A percentile compares a stretch with the other conserved stretches of the same genome.
Evolutionary conservation across 1,140 invertebrate species (phyloP).

Genomic region (Luehdorfia chinensis): DNA sequence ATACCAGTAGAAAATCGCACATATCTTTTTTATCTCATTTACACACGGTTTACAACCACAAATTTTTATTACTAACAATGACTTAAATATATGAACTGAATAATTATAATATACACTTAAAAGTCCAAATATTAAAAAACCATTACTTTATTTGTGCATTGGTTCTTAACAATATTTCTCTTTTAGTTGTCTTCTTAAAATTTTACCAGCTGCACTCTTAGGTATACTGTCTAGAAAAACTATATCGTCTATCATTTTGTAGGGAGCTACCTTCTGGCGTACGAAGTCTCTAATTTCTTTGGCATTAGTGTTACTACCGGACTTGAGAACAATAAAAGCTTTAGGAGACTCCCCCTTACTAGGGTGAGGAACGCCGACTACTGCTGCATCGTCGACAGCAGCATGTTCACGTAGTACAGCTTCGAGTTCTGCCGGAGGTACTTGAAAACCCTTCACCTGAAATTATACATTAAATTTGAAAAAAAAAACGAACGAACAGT

Average conservation of each 20-base stretch:
- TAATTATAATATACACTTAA: too few relatives aligned
- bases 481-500: too few relatives aligned
- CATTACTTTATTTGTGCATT: too few relatives aligned
- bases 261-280: slow-evolving; percentile 81
- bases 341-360: slow-evolving; percentile 87
- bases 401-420: slow-evolving; percentile 87
- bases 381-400: slow-evolving; percentile 86
- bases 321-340: slow-evolving; percentile 83
- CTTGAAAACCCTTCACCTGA: slow-evolving; percentile 81
- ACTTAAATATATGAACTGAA: too few relatives aligned
- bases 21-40: too few relatives aligned
- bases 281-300: slow-evolving; percentile 79
- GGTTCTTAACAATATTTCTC: slow-evolving; percentile 43
- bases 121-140: too few relatives aligned
- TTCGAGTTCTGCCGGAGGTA: slow-evolving; percentile 93
- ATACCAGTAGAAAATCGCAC: too few relatives aligned
- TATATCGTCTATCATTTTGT: slow-evolving; percentile 84
- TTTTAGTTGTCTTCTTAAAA: slow-evolving; percentile 81
- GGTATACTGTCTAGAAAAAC: slow-evolving; percentile 83
- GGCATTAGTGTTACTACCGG: slow-evolving; percentile 46
- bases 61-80: too few relatives aligned
- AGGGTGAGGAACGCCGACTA: slow-evolving; percentile 88
- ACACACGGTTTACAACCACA: too few relatives aligned
- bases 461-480: slow-evolving; percentile 2
- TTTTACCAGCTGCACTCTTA: slow-evolving; percentile 86